phyloP scores from a whole-genome alignment of 23 tunicate species.

The Phallusia fumigata region DNA sequence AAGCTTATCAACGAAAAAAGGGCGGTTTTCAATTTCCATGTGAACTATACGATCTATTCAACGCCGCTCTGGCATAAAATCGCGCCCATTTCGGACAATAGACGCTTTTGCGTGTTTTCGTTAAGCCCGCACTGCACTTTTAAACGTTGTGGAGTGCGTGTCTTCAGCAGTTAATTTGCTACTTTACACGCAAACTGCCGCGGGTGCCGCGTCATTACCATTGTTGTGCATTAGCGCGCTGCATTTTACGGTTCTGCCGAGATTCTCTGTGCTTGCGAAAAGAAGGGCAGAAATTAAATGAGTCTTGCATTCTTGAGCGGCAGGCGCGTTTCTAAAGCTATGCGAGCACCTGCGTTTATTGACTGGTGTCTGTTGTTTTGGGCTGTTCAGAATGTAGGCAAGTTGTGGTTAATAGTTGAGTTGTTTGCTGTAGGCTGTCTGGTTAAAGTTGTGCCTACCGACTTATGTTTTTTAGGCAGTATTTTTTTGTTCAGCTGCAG shows the following conservation, averaged over 20 bases:
- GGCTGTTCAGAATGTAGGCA: too few species aligned
- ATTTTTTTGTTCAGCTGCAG: too few species aligned
- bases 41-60: not conserved
- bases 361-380: too few species aligned
- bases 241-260: not conserved
- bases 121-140: not conserved
- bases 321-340: too few species aligned
- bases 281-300: too few species aligned
- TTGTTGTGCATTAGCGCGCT: not conserved
- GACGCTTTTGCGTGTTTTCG: not conserved
- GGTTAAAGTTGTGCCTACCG: too few species aligned
- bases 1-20: not conserved
- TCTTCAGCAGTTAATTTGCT: not conserved
- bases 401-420: too few species aligned
- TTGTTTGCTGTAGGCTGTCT: too few species aligned
- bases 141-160: not conserved
- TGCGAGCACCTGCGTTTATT: too few species aligned
- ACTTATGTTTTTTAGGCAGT: too few species aligned
- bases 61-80: constrained; percentile 2
- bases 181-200: not conserved
- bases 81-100: constrained; percentile 2
- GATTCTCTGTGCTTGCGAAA: too few species aligned
- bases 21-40: constrained; percentile 15
- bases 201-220: not conserved
- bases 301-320: too few species aligned